Evolutionary conservation across 2,888 invertebrate genomes (phyloP), one percentile per base, ranked within the genome.

Genomic region (Scrobipalpa costella): DNA sequence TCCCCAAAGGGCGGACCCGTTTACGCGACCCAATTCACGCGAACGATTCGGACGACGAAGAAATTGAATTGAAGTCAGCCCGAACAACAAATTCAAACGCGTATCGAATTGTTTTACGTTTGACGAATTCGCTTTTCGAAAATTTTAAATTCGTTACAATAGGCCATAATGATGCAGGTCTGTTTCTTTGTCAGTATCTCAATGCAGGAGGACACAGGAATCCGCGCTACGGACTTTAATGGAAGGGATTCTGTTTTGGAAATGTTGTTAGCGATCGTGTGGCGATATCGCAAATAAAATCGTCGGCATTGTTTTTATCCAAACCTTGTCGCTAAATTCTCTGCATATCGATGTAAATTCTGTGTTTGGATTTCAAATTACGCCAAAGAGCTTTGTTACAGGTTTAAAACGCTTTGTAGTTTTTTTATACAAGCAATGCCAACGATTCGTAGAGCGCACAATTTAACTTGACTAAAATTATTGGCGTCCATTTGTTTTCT

Each of bases 21-120:
- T 90, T 90, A 88, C 88, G 90, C 91, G 91, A 89, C 89, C 91
- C 90, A 90, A 90, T 91, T 90, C 89, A 89, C 89, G 87, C 86
- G 87, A 88, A 79, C 86, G 80, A 83, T 83, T 84, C 79, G 83
- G 86, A 84, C 86, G 84, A 75, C 79, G 85, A 90, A 90, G 90
- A 90, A 90, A 91, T 90, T 88, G 89, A 90, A 91, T 90, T 89
- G 88, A 89, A 88, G 79, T 78, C 80, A 77, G 83, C 78, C 80
- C 85, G 77, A 87, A 90, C 89, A 88, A 90, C 90, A 88, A 89
- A 90, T 87, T 88, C 85, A 80, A 89, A 90, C 86, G 90, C 91
- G 91, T 91, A 89, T 91, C 91, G 90, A 91, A 91, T 91, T 91
- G 90, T 91, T 91, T 91, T 90, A 91, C 88, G 87, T 88, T 90